Evolutionary conservation across 2,888 invertebrate genomes (phyloP).

Genomic region (Lithophane semibrunnea): DNA sequence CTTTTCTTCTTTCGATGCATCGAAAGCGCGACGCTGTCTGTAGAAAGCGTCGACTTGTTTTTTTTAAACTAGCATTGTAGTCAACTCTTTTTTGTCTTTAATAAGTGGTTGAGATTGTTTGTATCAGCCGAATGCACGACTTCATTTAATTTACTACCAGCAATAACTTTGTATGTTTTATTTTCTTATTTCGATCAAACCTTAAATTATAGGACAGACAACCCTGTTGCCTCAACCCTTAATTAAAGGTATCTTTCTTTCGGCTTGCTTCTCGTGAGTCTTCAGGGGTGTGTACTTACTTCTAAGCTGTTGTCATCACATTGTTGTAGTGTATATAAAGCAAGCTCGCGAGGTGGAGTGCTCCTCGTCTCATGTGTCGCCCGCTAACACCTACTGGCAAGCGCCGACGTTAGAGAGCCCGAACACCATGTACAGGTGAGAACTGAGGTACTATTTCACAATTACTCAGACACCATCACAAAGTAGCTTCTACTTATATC

Average conservation of each 20-base stretch:
- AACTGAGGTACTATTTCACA: constrained; percentile 25
- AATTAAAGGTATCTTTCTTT: neutral
- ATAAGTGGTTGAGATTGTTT: neutral
- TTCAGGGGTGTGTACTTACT: neutral
- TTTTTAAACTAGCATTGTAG: neutral
- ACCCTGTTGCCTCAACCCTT: neutral
- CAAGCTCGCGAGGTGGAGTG: constrained; percentile 91
- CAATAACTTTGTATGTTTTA: neutral
- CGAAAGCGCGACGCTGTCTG: neutral
- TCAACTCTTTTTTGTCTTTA: neutral
- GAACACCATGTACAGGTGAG: constrained; percentile 80
- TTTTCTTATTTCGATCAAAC: neutral
- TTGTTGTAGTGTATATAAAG: constrained; percentile 89
- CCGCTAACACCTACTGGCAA: constrained; percentile 84
- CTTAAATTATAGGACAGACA: neutral
- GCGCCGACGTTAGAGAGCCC: constrained; percentile 82
- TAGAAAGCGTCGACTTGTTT: too few species aligned
- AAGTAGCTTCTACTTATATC: neutral
- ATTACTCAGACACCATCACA: too few species aligned
- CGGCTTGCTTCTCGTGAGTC: neutral
- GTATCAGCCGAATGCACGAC: neutral
- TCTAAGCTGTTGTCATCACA: neutral
- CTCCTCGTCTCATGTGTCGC: constrained; percentile 81
- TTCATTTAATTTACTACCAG: neutral
- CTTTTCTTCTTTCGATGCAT: neutral